Conservation (phyloP, 2,113 vertebrate species). For the Passer montanus region DNA sequence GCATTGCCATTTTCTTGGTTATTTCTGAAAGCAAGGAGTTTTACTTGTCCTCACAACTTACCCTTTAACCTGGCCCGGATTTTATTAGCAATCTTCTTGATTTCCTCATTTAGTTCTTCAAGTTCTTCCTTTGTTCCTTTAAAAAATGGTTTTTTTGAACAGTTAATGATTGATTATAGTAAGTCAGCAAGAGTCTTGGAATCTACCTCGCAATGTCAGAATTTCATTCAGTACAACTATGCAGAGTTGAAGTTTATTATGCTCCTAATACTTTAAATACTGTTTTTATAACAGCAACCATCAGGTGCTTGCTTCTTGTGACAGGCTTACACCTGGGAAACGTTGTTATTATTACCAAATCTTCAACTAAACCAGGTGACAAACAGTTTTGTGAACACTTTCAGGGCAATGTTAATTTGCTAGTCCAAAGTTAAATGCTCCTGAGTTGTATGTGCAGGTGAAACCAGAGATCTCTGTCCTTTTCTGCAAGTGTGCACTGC, state of each 20-base stretch:
- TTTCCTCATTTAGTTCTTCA: constrained; percentile 86
- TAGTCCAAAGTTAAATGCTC: background rate
- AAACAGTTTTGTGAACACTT: background rate
- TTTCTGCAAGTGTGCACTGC: background rate
- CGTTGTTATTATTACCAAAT: background rate
- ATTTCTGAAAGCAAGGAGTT: background rate
- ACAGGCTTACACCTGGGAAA: background rate
- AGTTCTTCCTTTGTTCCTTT: constrained; percentile 92
- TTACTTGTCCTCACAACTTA: constrained; percentile 53
- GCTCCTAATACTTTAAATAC: background rate
- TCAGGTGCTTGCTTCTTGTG: background rate
- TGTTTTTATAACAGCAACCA: background rate
- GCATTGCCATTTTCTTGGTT: background rate
- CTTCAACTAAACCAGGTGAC: background rate
- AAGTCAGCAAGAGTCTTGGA: background rate
- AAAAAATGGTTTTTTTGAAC: background rate
- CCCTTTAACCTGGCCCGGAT: constrained; percentile 86
- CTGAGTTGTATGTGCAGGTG: background rate
- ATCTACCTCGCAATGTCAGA: background rate
- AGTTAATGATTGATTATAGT: background rate
- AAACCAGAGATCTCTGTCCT: background rate
- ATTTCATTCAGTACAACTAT: background rate
- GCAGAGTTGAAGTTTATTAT: background rate
- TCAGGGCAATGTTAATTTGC: background rate
- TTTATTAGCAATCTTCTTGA: constrained; percentile 90